Evolutionary conservation across 1,140 invertebrate species (phyloP).

Genomic region (Centruroides vittatus): DNA sequence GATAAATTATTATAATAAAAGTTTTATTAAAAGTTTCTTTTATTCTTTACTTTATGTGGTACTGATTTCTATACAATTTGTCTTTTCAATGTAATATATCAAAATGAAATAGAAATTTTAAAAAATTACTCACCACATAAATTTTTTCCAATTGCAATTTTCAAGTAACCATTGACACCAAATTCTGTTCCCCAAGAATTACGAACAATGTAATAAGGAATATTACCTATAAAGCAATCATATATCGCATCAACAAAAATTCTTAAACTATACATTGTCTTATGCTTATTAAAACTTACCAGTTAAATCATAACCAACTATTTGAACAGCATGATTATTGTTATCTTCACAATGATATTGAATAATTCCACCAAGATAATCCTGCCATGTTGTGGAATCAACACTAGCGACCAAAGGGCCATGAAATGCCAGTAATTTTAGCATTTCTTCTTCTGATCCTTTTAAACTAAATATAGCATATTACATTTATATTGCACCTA

Average conservation of each 20-base stretch:
- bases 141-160: conserved; percentile 60
- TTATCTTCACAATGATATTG: conserved; percentile 34
- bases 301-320: conserved; percentile 64
- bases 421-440: conserved; percentile 44
- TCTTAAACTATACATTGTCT: too few relatives aligned
- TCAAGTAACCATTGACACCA: conserved; percentile 59
- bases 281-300: too few relatives aligned
- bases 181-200: conserved; percentile 73
- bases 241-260: too few relatives aligned
- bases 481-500: too few relatives aligned
- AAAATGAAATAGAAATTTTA: not conserved
- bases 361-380: conserved; percentile 73
- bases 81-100: too few relatives aligned
- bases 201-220: conserved; percentile 68
- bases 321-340: conserved; percentile 62
- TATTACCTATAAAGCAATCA: conserved; percentile 26
- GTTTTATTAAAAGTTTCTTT: too few relatives aligned
- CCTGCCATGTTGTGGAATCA: conserved; percentile 72
- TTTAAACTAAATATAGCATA: conserved; percentile 35
- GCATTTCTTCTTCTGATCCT: conserved; percentile 46
- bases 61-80: too few relatives aligned
- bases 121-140: conserved; percentile 46
- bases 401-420: conserved; percentile 65
- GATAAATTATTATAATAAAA: too few relatives aligned
- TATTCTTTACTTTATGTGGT: too few relatives aligned